Conservation (phyloP, 2,113 vertebrate species). For the Petromus typicus region DNA sequence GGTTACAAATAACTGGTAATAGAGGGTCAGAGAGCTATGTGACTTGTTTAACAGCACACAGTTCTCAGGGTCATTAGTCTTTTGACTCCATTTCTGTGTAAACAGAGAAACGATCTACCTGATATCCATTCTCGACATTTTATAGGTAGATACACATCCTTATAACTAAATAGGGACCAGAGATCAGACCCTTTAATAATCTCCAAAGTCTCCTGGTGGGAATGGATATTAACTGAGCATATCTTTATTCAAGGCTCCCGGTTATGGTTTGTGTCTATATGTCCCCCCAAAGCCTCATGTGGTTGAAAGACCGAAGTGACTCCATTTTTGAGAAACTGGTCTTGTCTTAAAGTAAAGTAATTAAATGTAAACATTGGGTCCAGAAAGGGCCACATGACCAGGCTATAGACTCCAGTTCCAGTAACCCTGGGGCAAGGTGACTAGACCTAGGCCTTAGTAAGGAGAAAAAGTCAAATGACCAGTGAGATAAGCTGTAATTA, state of each 20-base stretch:
- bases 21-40: neutral
- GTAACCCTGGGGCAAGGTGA: no score
- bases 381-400: no score
- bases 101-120: neutral
- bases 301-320: no score
- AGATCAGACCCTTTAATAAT: neutral
- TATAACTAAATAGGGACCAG: neutral
- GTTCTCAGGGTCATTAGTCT: neutral
- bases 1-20: neutral
- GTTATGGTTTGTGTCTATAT: no score
- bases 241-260: neutral
- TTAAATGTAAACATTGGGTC: no score
- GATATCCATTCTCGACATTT: neutral
- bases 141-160: neutral
- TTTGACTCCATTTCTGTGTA: neutral
- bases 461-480: no score
- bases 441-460: no score
- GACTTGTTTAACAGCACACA: neutral
- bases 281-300: no score
- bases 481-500: no score
- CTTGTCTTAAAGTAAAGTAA: no score
- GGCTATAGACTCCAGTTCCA: no score
- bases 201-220: neutral
- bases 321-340: no score
- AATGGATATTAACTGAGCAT: neutral